A percentile compares a stretch with the other conserved stretches of the same genome.
Conservation (phyloP, 2,888 invertebrate genomes). For the Trichogramma evanescens region DNA sequence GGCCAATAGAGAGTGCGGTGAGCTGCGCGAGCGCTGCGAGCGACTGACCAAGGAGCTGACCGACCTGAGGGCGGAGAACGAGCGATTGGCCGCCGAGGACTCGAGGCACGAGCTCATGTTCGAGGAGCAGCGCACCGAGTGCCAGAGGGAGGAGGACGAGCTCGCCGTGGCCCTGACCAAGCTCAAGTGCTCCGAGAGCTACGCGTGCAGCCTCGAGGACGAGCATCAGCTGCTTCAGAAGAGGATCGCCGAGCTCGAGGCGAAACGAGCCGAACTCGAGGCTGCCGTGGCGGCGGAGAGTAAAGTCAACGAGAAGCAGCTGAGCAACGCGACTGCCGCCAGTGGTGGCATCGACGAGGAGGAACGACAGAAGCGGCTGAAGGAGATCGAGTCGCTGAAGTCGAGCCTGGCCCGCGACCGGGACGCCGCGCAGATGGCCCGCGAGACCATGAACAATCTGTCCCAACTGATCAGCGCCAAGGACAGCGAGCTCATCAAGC, state of each 20-base stretch:
- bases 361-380: not conserved
- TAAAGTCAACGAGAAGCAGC: constrained; percentile 7
- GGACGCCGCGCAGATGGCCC: constrained; percentile 36
- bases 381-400: constrained; percentile 34
- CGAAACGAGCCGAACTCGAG: constrained; percentile 3
- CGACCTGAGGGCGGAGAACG: no score
- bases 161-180: not conserved
- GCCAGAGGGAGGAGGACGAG: not conserved
- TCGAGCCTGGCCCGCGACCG: constrained; percentile 34
- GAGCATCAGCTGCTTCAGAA: constrained; percentile 17
- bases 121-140: no score
- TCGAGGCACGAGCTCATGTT: no score
- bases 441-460: constrained; percentile 41
- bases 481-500: constrained; percentile 41
- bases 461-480: constrained; percentile 42
- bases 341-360: not conserved
- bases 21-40: no score
- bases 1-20: no score
- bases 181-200: constrained; percentile 6
- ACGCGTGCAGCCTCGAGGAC: constrained; percentile 18
- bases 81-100: no score
- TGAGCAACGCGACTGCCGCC: no score
- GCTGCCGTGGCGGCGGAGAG: constrained; percentile 9
- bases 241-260: constrained; percentile 15
- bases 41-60: no score